Base-by-base conservation (phyloP, 2,797 vertebrate genomes). In the Siniperca scherzeri region DNA sequence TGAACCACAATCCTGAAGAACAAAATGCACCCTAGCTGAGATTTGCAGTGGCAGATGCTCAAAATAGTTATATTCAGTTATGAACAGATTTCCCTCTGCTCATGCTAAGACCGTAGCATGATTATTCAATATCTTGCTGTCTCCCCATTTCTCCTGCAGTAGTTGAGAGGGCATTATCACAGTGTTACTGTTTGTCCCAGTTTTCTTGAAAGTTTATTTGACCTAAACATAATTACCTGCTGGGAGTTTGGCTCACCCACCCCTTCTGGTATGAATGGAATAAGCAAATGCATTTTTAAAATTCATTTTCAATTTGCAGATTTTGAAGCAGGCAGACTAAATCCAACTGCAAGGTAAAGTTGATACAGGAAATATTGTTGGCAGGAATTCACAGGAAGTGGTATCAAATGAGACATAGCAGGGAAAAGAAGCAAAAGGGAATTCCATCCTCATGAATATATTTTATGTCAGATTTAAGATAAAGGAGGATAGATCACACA, bases 11-110 rank as follows among this genome's bases (percentile, higher is more conserved):
- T 81, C 57, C 50, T 38, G 5, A 52, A 52, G 62, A 84, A 88
- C 74, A 77, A 88, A 75, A 84, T 80, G 74, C 79, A 74, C 81
- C 60, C 25, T 16, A 22, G 71, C 69, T 36, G 70, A 84, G 79
- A 85, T 82, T 65, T 80, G 19, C 65, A 46, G 69, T 57, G 82
- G 57, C 82, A 92, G 76, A 90, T 33, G 67, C 84, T 88, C 69
- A 85, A 81, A 87, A 83, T 79, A 87, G 77, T 77, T 76, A 48
- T 38, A 77, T 81, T 87, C 70, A 66, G 74, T 88, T 79, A 78
- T 87, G 86, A 70, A 80, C 74, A 82, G 65, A 78, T 85, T 83
- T 81, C 69, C 17, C 68, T 70, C 40, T 4, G 42, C 36, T 82
- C n/a, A 36, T 62, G 50, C 46, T 61, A 83, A 84, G 53, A 78